Percentiles rank a stretch among this genome's conserved stretches.
phyloP scores from a whole-genome alignment of 2,797 vertebrate species.

The Lepidocolaptes lacrymiger region DNA sequence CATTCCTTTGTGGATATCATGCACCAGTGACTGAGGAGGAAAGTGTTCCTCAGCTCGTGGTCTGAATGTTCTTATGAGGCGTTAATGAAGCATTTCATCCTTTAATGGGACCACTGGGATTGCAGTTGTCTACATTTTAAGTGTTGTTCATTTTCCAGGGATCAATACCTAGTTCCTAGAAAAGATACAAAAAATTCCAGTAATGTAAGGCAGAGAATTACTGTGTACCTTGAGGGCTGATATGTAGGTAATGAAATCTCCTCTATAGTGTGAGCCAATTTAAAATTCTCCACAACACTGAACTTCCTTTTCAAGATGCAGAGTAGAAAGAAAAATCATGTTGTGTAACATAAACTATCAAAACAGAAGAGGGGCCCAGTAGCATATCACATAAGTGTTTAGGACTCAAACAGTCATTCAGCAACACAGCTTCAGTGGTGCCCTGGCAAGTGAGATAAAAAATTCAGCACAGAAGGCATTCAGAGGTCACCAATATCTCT shows the following conservation, averaged over 20 bases:
- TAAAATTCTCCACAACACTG: background rate
- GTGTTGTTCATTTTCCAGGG: constrained; percentile 41
- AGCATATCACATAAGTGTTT: background rate
- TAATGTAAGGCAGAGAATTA: constrained; percentile 31
- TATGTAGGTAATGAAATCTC: background rate
- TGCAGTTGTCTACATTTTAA: constrained; percentile 36
- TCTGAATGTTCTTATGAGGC: background rate
- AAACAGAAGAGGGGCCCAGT: background rate
- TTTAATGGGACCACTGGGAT: constrained; percentile 9
- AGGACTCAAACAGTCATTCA: background rate
- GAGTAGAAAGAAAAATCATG: background rate
- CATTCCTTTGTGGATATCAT: background rate
- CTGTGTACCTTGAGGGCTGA: background rate
- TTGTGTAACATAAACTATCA: background rate
- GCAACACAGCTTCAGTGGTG: background rate
- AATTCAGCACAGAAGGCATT: background rate
- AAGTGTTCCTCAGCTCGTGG: background rate
- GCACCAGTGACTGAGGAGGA: background rate
- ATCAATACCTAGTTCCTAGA: constrained; percentile 61
- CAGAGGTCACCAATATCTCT: background rate
- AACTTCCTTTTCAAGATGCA: constrained; percentile 10
- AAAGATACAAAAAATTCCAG: constrained; percentile 49
- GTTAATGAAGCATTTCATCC: constrained; percentile 54
- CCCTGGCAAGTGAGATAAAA: background rate
- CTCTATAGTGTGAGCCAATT: background rate